These are phyloP conservation scores for Microctenopoma lineatum DNA, from an alignment of 2,797 vertebrate species.

Conservation along the genomic window DNA sequence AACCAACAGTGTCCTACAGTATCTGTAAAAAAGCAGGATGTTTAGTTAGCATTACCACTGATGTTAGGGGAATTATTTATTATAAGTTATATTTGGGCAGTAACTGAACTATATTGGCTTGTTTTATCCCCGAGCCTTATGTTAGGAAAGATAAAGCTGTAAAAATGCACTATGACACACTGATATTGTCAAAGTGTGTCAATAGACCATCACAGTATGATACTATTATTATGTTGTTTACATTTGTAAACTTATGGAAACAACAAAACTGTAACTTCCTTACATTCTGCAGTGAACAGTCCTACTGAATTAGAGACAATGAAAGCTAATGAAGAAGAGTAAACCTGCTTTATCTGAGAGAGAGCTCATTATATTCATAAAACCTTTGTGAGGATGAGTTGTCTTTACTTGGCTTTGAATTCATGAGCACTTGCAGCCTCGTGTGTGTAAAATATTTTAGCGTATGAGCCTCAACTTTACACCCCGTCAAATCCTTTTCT, in stretches of 20 bases:
- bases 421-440: conserved; percentile 28
- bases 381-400: conserved; percentile 22
- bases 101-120: conserved; percentile 29
- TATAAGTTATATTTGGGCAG: conserved; percentile 21
- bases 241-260: not conserved
- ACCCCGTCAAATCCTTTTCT: conserved; percentile 16
- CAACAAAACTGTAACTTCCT: not conserved
- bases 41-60: conserved; percentile 32
- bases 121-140: conserved; percentile 25
- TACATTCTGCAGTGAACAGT: conserved; percentile 1
- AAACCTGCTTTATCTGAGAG: conserved; percentile 36
- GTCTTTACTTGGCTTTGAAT: conserved; percentile 54
- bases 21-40: not conserved
- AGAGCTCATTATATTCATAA: conserved; percentile 40
- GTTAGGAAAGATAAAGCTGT: conserved; percentile 10
- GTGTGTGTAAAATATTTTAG: conserved; percentile 56
- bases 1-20: conserved; percentile 4
- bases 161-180: conserved; percentile 5
- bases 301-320: conserved; percentile 22
- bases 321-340: conserved; percentile 17
- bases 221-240: not conserved
- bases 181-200: not conserved
- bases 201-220: not conserved
- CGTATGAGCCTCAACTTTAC: conserved; percentile 22
- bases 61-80: conserved; percentile 26